These are phyloP conservation scores for Limnephilus rhombicus DNA, from an alignment of 2,888 invertebrate genomes.

Conservation along the genomic window DNA sequence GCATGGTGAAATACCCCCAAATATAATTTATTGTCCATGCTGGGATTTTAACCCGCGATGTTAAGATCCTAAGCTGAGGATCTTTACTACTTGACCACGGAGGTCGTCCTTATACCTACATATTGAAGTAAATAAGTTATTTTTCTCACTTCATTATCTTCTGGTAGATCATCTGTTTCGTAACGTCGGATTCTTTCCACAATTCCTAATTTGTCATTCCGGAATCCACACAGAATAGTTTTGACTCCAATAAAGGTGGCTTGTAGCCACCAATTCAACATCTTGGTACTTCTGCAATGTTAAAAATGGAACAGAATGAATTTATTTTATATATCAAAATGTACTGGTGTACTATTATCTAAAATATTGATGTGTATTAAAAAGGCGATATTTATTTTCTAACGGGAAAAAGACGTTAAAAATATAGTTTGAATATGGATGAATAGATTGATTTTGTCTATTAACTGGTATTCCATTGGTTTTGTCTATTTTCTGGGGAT, in stretches of 20 bases:
- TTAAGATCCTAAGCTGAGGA: too few relatives aligned
- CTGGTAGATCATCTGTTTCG: not conserved
- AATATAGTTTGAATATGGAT: too few relatives aligned
- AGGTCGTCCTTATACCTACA: not conserved
- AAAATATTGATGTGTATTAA: too few relatives aligned
- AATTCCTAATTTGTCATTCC: not conserved
- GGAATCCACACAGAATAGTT: not conserved
- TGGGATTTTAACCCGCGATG: too few relatives aligned
- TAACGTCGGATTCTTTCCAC: not conserved
- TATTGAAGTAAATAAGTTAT: not conserved
- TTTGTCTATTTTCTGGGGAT: too few relatives aligned
- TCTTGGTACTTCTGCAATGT: not conserved
- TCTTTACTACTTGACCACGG: not conserved
- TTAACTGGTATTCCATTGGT: too few relatives aligned
- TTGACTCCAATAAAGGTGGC: not conserved
- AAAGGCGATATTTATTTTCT: too few relatives aligned
- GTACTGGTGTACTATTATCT: too few relatives aligned
- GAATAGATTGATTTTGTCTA: too few relatives aligned
- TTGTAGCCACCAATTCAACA: not conserved
- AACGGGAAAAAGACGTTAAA: too few relatives aligned
- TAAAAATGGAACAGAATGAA: not conserved
- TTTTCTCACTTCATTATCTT: not conserved
- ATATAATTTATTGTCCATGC: too few relatives aligned
- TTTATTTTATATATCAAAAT: not conserved
- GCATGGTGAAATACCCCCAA: too few relatives aligned